Evolutionary conservation across 2,113 vertebrate species (phyloP), one percentile per base, ranked within the genome.

Genomic region (Gallinago jamesoni): DNA sequence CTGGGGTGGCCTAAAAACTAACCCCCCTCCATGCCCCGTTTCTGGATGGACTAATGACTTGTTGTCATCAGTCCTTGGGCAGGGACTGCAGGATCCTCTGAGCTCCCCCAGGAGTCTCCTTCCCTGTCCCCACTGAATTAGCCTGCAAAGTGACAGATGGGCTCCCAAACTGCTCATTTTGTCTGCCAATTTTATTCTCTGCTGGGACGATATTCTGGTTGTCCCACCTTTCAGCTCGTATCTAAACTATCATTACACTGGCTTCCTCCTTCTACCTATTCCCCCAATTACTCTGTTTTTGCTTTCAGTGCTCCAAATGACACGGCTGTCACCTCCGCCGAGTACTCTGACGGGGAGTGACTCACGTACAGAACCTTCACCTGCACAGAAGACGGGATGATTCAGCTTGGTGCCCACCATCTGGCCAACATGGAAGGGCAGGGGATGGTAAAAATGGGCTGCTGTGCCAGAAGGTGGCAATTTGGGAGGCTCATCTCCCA

Each of bases 21-120:
- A 31, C 3, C 6, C 47, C 47, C 3, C 1, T 18, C 8, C 6
- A 2, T 4, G 35, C 9, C 14, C 53, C 14, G 10, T 55, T 55
- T 31, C 35, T 30, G 27, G 28, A 25, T 0, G 6, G 47, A n/a
- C 28, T 27, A 17, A 13, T 16, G 4, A 33, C 16, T 20, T 43
- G 31, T 27, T 47, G 47, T 47, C 14, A 25, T 50, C 4, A n/a
- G n/a, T n/a, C 20, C 43, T 3, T 16, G 17, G 12, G 25, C 7
- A 8, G 23, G 13, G 20, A 22, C 14, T 9, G 27, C 6, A 22
- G 62, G 19, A n/a, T 30, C 19, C 33, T 27, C 27, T 30, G 8
- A 24, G 22, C 22, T n/a, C 4, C 23, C 12, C 12, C 7, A 9
- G 17, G 4, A 18, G 21, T 12, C 27, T 68, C 27, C 33, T n/a